These are phyloP conservation scores for Zaprionus obscuricornis DNA, from an alignment of 2,888 invertebrate species.

Conservation along the genomic window DNA sequence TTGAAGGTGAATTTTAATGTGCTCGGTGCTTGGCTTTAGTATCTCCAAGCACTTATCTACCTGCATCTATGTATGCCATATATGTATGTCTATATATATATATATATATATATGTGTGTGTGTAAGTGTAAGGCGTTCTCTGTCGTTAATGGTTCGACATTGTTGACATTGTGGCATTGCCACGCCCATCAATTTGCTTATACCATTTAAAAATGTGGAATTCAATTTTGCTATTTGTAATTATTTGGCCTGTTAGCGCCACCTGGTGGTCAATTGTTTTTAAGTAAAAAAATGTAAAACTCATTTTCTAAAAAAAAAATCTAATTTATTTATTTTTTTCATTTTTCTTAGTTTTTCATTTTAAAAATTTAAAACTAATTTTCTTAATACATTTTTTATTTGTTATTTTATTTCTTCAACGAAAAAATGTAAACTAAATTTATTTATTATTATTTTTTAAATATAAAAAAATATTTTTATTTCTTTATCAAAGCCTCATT, in stretches of 20 bases:
- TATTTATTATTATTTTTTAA: no score
- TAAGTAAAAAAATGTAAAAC: no score
- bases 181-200: constrained; percentile 6
- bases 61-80: no score
- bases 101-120: background rate
- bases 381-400: no score
- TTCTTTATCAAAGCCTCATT: no score
- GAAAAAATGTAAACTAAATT: no score
- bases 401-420: no score
- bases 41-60: constrained; percentile 32
- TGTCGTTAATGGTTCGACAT: constrained; percentile 6
- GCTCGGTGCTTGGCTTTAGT: constrained; percentile 18
- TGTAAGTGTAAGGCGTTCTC: background rate
- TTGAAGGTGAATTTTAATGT: constrained; percentile 56
- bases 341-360: no score
- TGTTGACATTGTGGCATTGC: background rate
- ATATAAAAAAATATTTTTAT: no score
- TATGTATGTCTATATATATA: background rate
- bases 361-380: no score
- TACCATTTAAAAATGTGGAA: constrained; percentile 11
- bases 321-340: no score
- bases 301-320: no score
- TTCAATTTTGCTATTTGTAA: constrained; percentile 38
- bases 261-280: constrained; percentile 20
- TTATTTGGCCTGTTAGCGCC: constrained; percentile 16